Percentiles rank a stretch among this genome's conserved stretches.
Evolutionary conservation across 1,140 invertebrate species (phyloP).

Genomic region (Zaprionus inermis): DNA sequence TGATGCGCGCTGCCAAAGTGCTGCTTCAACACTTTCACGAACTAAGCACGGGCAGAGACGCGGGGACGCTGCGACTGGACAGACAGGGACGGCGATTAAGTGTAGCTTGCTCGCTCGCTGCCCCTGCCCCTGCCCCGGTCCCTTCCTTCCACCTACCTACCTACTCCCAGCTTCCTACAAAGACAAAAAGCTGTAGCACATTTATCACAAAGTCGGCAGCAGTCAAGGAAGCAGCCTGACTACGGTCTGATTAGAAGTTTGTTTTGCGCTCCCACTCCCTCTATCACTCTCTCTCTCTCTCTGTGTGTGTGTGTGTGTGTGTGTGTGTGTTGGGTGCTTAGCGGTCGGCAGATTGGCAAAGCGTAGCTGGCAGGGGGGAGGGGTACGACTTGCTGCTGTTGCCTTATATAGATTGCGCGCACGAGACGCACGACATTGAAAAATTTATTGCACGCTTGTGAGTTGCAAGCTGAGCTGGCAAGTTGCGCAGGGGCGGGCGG

Average conservation of each 20-base stretch:
- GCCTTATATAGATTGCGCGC: slow-evolving; percentile 69
- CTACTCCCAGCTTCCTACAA: slow-evolving; percentile 23
- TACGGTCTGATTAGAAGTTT: slow-evolving; percentile 6
- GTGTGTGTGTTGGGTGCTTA: slow-evolving; percentile 73
- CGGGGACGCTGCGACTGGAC: neutral
- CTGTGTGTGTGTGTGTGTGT: neutral
- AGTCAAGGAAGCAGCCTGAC: slow-evolving; percentile 20
- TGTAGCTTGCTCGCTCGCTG: neutral
- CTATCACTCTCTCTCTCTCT: neutral
- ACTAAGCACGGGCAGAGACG: slow-evolving; percentile 28
- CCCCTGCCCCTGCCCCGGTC: no score
- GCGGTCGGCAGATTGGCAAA: slow-evolving; percentile 59
- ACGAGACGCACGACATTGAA: slow-evolving; percentile 79
- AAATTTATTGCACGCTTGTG: slow-evolving; percentile 81
- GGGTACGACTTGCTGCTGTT: slow-evolving; percentile 20
- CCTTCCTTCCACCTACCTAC: neutral
- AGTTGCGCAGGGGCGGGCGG: neutral
- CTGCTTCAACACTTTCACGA: slow-evolving; percentile 77
- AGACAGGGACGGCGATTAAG: slow-evolving; percentile 5
- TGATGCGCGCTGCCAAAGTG: slow-evolving; percentile 80
- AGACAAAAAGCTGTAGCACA: slow-evolving; percentile 82
- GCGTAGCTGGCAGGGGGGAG: slow-evolving; percentile 15
- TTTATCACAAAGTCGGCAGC: slow-evolving; percentile 78
- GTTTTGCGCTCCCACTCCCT: neutral
- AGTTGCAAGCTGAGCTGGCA: slow-evolving; percentile 61